phyloP scores from a whole-genome alignment of 2,888 invertebrate species.

The Patella depressa region DNA sequence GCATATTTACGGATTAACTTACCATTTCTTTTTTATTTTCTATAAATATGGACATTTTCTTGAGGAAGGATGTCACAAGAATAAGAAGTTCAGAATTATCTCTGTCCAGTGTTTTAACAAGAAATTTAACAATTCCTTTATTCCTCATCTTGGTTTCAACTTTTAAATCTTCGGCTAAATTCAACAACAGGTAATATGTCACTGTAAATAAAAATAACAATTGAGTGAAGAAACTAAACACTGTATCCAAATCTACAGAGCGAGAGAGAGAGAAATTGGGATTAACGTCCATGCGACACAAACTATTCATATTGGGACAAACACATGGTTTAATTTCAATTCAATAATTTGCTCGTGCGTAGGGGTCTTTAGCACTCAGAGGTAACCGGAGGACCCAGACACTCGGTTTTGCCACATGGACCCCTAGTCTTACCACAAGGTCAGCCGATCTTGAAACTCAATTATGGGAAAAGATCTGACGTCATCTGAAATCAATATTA shows the following conservation, averaged over 20 bases:
- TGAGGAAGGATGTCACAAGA: slow-evolving; percentile 91
- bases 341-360: no score
- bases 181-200: slow-evolving; percentile 91
- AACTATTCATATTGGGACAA: neutral
- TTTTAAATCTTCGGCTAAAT: slow-evolving; percentile 94
- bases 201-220: slow-evolving; percentile 73
- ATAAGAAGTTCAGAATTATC: slow-evolving; percentile 91
- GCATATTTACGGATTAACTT: slow-evolving; percentile 36
- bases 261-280: neutral
- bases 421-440: no score
- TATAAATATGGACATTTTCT: slow-evolving; percentile 92
- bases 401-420: no score
- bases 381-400: no score
- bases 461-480: no score
- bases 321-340: neutral
- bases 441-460: no score
- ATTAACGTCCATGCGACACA: neutral
- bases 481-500: no score
- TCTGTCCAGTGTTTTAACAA: slow-evolving; percentile 89
- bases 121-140: slow-evolving; percentile 88
- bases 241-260: neutral
- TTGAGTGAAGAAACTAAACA: neutral
- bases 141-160: slow-evolving; percentile 98
- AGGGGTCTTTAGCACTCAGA: no score
- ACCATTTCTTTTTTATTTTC: slow-evolving; percentile 96